phyloP scores from a whole-genome alignment of 30 jellyfish, hydroid and myxozoan species.

The Turritopsis rubra region DNA sequence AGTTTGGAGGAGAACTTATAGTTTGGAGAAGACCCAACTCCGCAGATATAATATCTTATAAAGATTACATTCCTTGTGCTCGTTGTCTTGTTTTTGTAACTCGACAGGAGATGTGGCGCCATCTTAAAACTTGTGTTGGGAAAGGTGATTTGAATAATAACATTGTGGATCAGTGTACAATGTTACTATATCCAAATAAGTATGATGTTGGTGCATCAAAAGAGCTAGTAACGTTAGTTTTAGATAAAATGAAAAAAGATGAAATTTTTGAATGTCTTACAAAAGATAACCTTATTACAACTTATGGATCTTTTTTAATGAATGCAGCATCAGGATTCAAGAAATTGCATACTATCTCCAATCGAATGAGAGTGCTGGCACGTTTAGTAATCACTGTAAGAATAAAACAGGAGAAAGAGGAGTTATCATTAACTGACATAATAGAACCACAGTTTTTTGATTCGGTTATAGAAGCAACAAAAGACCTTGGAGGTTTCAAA shows the following conservation, averaged over 20 bases:
- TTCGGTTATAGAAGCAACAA: slow-evolving; percentile 23
- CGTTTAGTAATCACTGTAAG: slow-evolving; percentile 24
- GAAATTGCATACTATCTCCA: not conserved
- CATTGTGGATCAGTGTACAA: not conserved
- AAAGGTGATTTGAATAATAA: not conserved
- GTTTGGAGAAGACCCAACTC: slow-evolving; percentile 28
- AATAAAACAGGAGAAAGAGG: not conserved
- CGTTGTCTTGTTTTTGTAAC: slow-evolving; percentile 40
- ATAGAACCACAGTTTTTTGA: slow-evolving; percentile 20
- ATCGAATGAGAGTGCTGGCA: slow-evolving; percentile 40
- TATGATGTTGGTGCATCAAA: not conserved
- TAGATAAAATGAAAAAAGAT: slow-evolving; percentile 34
- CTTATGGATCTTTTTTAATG: not conserved
- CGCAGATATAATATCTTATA: slow-evolving; percentile 4
- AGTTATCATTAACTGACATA: not conserved
- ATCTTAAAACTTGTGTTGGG: slow-evolving; percentile 20
- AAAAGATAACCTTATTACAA: slow-evolving; percentile 25
- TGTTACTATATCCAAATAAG: not conserved
- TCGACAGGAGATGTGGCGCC: slow-evolving; percentile 55
- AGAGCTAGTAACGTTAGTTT: not conserved
- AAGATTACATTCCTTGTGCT: slow-evolving; percentile 34
- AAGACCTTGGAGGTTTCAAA: slow-evolving; percentile 22
- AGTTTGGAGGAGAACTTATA: slow-evolving; percentile 39
- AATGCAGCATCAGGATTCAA: not conserved
- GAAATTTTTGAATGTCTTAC: slow-evolving; percentile 11